These are phyloP conservation scores for Acrocephalus scirpaceus DNA, from an alignment of 2,797 vertebrate genomes.

Conservation along the genomic window DNA sequence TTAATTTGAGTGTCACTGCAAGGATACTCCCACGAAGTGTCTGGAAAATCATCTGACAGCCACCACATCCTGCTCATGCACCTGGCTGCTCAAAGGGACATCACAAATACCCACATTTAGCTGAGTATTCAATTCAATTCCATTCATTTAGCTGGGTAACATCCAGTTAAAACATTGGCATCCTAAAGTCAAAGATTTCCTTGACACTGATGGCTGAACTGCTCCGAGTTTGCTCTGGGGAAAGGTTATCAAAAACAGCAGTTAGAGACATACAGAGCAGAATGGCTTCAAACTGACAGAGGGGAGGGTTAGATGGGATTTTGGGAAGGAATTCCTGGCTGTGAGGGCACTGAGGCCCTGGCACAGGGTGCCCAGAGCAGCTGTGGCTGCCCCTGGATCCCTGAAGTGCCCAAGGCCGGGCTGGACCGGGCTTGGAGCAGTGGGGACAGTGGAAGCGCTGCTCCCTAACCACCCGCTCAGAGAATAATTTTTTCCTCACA, in stretches of 20 bases:
- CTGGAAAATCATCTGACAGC: background rate
- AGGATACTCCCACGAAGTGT: background rate
- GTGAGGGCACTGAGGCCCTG: fast-evolving
- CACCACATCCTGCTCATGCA: background rate
- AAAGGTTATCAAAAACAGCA: fast-evolving
- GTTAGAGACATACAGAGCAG: fast-evolving
- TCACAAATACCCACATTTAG: background rate
- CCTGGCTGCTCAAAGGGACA: background rate
- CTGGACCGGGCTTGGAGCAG: fast-evolving
- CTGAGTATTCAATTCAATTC: too few relatives aligned
- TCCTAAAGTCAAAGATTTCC: background rate
- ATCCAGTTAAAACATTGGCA: fast-evolving
- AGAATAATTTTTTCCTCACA: background rate
- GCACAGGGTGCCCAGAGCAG: background rate
- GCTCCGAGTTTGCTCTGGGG: background rate
- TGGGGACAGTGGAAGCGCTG: background rate
- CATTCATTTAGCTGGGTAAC: background rate
- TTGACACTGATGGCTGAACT: fast-evolving
- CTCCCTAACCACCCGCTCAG: too few relatives aligned
- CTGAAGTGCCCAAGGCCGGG: background rate
- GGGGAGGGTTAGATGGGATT: fast-evolving
- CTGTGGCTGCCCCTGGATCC: background rate
- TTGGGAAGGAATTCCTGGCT: fast-evolving
- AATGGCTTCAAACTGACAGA: fast-evolving
- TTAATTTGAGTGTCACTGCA: background rate